Evolutionary conservation across 2,888 invertebrate genomes (phyloP).

Genomic region (Acrobasis suavella): DNA sequence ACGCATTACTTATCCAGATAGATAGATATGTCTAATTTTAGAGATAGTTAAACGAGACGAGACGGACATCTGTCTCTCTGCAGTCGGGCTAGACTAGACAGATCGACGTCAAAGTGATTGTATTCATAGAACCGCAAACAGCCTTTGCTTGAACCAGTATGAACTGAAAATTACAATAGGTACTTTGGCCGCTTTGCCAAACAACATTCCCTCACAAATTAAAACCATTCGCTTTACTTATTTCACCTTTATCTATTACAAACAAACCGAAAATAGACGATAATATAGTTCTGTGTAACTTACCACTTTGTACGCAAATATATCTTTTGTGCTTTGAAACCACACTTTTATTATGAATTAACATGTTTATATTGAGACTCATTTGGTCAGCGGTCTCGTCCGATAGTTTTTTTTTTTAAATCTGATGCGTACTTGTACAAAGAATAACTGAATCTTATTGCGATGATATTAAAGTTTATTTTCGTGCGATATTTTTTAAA

Average conservation of each 20-base stretch:
- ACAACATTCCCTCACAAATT: neutral
- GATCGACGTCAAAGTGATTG: no score
- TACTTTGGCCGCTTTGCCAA: no score
- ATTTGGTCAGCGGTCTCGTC: slow-evolving; percentile 68
- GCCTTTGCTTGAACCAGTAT: no score
- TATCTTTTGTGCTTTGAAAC: slow-evolving; percentile 56
- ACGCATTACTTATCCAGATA: no score
- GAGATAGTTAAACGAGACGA: no score
- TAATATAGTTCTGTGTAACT: slow-evolving; percentile 58
- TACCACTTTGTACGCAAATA: slow-evolving; percentile 74
- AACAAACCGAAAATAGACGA: slow-evolving; percentile 52
- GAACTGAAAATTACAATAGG: no score
- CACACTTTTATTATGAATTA: slow-evolving; percentile 77
- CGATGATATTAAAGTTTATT: slow-evolving; percentile 36
- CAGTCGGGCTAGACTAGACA: no score
- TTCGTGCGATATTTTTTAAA: slow-evolving; percentile 36
- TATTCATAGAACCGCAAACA: no score
- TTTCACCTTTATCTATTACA: slow-evolving; percentile 47
- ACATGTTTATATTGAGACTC: slow-evolving; percentile 78
- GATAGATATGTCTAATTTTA: no score
- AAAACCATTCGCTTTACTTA: slow-evolving; percentile 31
- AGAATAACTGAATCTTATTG: slow-evolving; percentile 38
- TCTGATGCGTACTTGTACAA: slow-evolving; percentile 38
- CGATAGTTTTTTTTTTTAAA: slow-evolving; percentile 62
- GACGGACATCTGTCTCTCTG: no score